A percentile compares a stretch with the other conserved stretches of the same genome.
phyloP scores from a whole-genome alignment of 2,888 invertebrate genomes.

The Acleris cristana region DNA sequence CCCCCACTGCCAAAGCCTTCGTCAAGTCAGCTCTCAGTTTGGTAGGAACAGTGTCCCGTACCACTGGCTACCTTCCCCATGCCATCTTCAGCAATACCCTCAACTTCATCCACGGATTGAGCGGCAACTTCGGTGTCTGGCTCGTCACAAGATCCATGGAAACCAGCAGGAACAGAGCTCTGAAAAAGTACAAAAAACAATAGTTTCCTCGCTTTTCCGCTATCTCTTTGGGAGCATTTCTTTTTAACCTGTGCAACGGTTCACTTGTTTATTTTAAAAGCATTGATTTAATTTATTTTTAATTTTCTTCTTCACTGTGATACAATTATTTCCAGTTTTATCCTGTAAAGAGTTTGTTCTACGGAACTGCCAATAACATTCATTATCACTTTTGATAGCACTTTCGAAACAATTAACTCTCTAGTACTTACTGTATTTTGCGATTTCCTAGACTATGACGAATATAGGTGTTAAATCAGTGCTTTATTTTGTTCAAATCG shows the following conservation, averaged over 20 bases:
- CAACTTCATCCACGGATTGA: slow-evolving; percentile 73
- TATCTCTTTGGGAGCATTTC: slow-evolving; percentile 41
- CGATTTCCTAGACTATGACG: no score
- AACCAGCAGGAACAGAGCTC: slow-evolving; percentile 84
- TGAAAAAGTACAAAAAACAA: slow-evolving; percentile 80
- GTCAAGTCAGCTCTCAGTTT: slow-evolving; percentile 88
- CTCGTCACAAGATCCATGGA: slow-evolving; percentile 86
- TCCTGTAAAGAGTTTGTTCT: no score
- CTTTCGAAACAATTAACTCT: no score
- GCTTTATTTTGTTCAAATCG: not conserved
- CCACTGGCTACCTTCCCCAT: slow-evolving; percentile 91
- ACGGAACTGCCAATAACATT: no score
- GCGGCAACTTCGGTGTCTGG: slow-evolving; percentile 84
- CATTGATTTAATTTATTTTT: not conserved
- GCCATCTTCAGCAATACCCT: slow-evolving; percentile 81
- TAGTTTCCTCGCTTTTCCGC: slow-evolving; percentile 52
- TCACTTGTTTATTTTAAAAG: slow-evolving; percentile 14
- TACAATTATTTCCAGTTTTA: no score
- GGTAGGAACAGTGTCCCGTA: slow-evolving; percentile 87
- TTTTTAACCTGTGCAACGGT: not conserved
- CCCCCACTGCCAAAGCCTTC: slow-evolving; percentile 89
- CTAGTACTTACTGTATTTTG: no score
- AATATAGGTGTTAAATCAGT: no score
- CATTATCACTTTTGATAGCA: no score
- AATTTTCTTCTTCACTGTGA: no score